phyloP scores from a whole-genome alignment of 1,140 invertebrate genomes.

The Diplogasteroides magnus region DNA sequence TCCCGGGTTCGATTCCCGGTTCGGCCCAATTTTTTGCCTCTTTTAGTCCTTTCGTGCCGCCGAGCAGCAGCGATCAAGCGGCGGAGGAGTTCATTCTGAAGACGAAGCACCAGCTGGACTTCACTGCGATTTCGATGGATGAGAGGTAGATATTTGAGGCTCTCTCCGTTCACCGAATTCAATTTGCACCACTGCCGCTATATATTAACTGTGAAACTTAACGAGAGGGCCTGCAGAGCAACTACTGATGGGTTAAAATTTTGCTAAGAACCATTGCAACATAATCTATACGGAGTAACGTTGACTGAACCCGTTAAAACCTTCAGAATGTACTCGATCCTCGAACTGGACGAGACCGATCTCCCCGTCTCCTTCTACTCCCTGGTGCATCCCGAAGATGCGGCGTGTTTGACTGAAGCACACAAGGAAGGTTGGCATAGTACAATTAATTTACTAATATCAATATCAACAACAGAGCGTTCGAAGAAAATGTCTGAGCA shows the following conservation, averaged over 20 bases:
- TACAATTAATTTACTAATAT: background rate
- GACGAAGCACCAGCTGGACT: conserved; percentile 94
- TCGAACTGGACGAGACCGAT: conserved; percentile 87
- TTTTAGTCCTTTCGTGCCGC: conserved; percentile 86
- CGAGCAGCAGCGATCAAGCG: conserved; percentile 77
- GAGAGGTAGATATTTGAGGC: conserved; percentile 62
- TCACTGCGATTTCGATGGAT: conserved; percentile 92
- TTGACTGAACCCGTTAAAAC: too few species aligned
- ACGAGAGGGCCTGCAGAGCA: too few species aligned
- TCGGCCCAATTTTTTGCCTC: conserved; percentile 11
- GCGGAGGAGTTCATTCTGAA: conserved; percentile 96
- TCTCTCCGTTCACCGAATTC: background rate
- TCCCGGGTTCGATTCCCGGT: conserved; percentile 57
- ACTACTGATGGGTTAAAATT: too few species aligned
- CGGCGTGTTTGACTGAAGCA: conserved; percentile 93
- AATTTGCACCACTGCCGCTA: too few species aligned
- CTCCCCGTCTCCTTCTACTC: conserved; percentile 79
- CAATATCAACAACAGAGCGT: background rate
- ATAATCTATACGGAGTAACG: too few species aligned
- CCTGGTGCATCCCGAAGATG: conserved; percentile 90
- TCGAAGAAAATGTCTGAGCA: background rate
- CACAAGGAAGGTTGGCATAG: conserved; percentile 89
- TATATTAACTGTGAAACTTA: conserved; percentile 29
- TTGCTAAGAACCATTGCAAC: too few species aligned
- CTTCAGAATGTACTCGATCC: conserved; percentile 82